Conservation (phyloP, 1,140 invertebrate genomes). For the Drosophila lacteicornis region DNA sequence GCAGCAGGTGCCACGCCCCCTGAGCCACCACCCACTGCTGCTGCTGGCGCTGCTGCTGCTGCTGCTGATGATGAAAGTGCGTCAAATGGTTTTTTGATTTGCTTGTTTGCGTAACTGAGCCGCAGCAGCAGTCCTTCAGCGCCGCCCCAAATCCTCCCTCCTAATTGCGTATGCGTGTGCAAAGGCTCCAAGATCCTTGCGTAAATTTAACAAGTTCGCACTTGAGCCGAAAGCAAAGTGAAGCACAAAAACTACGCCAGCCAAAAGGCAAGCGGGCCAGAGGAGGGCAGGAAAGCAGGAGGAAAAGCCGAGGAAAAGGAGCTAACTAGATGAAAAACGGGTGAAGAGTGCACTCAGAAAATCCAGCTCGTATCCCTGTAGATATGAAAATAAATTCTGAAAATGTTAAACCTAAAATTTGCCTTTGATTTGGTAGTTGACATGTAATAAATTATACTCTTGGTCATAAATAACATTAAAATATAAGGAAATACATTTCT, state of each 20-base stretch:
- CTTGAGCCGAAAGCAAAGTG: conserved; percentile 67
- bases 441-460: too few relatives aligned
- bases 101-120: conserved; percentile 78
- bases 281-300: not conserved
- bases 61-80: conserved; percentile 78
- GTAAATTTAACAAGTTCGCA: conserved; percentile 82
- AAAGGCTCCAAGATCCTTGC: conserved; percentile 65
- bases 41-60: too few relatives aligned
- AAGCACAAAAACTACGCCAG: conserved; percentile 66
- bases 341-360: conserved; percentile 12
- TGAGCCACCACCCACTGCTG: conserved; percentile 26
- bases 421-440: too few relatives aligned
- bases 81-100: conserved; percentile 83
- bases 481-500: too few relatives aligned
- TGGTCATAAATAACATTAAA: too few relatives aligned
- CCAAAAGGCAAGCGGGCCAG: conserved; percentile 22
- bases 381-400: too few relatives aligned
- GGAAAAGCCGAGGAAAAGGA: conserved; percentile 5
- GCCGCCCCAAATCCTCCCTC: conserved; percentile 27
- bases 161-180: conserved; percentile 82
- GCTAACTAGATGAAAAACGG: conserved; percentile 31
- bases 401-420: too few relatives aligned
- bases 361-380: too few relatives aligned
- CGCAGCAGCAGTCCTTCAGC: conserved; percentile 17
- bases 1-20: conserved; percentile 68